These are phyloP conservation scores for Sthenelais limicola DNA, from an alignment of 2,888 invertebrate genomes.

Conservation along the genomic window DNA sequence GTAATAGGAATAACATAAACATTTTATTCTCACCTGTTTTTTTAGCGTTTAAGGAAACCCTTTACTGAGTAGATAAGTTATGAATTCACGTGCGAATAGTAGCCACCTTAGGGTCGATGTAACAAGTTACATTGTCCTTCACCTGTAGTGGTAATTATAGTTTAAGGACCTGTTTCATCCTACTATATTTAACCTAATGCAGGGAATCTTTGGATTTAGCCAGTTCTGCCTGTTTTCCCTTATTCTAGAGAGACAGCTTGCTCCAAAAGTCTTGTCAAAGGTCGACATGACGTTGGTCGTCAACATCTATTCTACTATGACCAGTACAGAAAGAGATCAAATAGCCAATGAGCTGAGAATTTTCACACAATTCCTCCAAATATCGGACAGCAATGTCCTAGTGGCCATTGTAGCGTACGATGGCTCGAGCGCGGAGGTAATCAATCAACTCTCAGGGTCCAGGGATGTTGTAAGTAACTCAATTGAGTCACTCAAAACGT, in stretches of 20 bases:
- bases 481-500: neutral
- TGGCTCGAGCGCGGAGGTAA: slow-evolving; percentile 8
- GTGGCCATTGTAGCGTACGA: slow-evolving; percentile 11
- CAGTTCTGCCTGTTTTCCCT: slow-evolving; percentile 11
- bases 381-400: neutral
- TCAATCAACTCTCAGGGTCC: neutral
- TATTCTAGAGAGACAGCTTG: slow-evolving; percentile 17
- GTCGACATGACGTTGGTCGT: slow-evolving; percentile 23
- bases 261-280: slow-evolving; percentile 15
- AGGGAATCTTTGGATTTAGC: too few relatives aligned
- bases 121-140: too few relatives aligned
- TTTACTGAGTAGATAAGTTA: too few relatives aligned
- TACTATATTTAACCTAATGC: too few relatives aligned
- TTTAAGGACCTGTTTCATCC: too few relatives aligned
- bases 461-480: neutral
- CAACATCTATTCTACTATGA: neutral
- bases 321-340: neutral
- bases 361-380: slow-evolving; percentile 8
- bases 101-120: too few relatives aligned
- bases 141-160: too few relatives aligned
- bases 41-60: too few relatives aligned
- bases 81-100: too few relatives aligned
- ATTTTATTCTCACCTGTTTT: too few relatives aligned
- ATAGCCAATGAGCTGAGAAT: neutral
- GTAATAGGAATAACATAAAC: too few relatives aligned